These are phyloP conservation scores for Teinopalpus imperialis DNA, from an alignment of 2,888 invertebrate genomes.

Conservation along the genomic window DNA sequence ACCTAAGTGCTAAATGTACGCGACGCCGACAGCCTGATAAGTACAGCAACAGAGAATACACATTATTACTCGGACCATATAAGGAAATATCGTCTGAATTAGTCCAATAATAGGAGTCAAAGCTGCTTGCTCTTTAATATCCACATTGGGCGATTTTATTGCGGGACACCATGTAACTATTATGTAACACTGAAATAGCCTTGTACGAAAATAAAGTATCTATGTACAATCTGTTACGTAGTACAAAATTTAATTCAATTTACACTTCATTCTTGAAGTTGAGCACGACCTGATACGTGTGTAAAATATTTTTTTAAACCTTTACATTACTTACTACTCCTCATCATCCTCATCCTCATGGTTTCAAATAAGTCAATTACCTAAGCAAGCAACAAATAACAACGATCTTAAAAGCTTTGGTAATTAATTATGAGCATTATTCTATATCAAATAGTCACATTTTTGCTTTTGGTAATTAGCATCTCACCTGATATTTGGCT, in stretches of 20 bases:
- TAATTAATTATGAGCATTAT: too few species aligned
- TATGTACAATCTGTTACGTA: constrained; percentile 30
- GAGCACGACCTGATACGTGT: constrained; percentile 8
- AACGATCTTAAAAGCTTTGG: too few species aligned
- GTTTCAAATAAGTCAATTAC: too few species aligned
- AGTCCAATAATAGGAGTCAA: constrained; percentile 31
- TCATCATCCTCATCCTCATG: too few species aligned
- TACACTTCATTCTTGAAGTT: constrained; percentile 18
- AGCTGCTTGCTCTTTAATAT: constrained; percentile 22
- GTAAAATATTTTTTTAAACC: neutral
- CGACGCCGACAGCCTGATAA: constrained; percentile 28
- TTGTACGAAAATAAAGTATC: constrained; percentile 44
- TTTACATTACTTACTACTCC: too few species aligned
- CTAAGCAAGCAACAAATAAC: too few species aligned
- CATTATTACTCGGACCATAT: constrained; percentile 22
- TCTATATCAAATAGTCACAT: too few species aligned
- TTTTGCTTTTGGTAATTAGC: too few species aligned
- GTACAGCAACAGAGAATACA: constrained; percentile 22
- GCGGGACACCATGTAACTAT: constrained; percentile 26
- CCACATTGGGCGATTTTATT: neutral
- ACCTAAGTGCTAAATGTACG: constrained; percentile 36
- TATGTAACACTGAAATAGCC: constrained; percentile 38
- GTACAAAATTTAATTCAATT: constrained; percentile 24
- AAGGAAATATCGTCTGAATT: constrained; percentile 30
- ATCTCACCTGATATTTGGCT: too few species aligned